Evolutionary conservation across 2,888 invertebrate species (phyloP).

Genomic region (Diogma glabrata): DNA sequence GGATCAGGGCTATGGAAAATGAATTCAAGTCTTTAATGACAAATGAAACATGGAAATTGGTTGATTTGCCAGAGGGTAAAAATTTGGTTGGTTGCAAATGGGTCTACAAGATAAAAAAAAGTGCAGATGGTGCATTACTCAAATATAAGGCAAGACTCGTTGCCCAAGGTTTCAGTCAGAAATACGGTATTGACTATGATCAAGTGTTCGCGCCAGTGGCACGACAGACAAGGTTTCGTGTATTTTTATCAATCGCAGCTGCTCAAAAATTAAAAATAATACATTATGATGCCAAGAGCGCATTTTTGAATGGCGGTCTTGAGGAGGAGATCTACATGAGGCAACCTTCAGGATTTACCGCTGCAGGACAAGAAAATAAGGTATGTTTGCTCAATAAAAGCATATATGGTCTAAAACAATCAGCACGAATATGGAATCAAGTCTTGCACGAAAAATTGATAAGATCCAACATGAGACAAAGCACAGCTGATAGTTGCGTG

Average conservation of each 20-base stretch:
- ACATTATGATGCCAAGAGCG: slow-evolving; percentile 21
- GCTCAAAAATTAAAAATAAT: slow-evolving; percentile 12
- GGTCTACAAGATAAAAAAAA: slow-evolving; percentile 19
- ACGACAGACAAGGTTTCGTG: slow-evolving; percentile 15
- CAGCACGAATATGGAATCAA: slow-evolving; percentile 18
- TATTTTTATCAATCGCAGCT: slow-evolving; percentile 16
- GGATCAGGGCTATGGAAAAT: slow-evolving; percentile 21
- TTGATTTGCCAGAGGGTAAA: slow-evolving; percentile 17
- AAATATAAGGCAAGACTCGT: slow-evolving; percentile 17
- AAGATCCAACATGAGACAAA: background rate
- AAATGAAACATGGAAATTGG: slow-evolving; percentile 19
- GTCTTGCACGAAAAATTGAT: slow-evolving; percentile 14
- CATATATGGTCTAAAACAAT: slow-evolving; percentile 20
- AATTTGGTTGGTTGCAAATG: slow-evolving; percentile 20
- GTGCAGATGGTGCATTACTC: slow-evolving; percentile 14
- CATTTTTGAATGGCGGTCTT: slow-evolving; percentile 22
- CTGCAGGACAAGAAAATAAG: background rate
- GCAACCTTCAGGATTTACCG: slow-evolving; percentile 11
- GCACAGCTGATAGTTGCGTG: background rate
- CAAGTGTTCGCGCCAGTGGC: slow-evolving; percentile 20
- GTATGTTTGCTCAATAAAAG: slow-evolving; percentile 14
- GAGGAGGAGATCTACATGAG: slow-evolving; percentile 5
- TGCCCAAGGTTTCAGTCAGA: slow-evolving; percentile 19
- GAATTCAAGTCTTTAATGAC: slow-evolving; percentile 20
- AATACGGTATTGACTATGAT: slow-evolving; percentile 18